A percentile compares a stretch with the other conserved stretches of the same genome.
These are phyloP conservation scores for Halocynthia roretzi DNA, from an alignment of 23 tunicate species.

Conservation along the genomic window DNA sequence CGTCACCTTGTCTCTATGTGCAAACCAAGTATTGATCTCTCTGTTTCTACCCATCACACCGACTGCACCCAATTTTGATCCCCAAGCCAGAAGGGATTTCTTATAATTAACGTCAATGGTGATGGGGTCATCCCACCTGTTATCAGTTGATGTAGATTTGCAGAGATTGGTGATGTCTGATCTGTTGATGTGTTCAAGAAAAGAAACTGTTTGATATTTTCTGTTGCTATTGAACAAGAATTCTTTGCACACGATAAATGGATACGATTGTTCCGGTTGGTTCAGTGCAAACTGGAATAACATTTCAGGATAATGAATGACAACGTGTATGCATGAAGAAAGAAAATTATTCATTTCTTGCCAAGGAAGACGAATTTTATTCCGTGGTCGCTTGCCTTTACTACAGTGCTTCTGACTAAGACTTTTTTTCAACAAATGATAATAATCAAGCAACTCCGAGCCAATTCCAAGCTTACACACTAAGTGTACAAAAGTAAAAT, in stretches of 20 bases:
- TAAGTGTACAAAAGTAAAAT: background rate
- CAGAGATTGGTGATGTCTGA: no score
- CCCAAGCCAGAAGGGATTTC: background rate
- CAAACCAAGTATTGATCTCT: conserved; percentile 7
- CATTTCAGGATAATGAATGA: conserved; percentile 13
- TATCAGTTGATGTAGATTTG: no score
- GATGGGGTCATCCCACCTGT: no score
- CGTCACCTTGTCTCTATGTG: conserved; percentile 9
- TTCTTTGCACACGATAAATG: background rate
- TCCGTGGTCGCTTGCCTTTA: background rate
- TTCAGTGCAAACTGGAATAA: conserved; percentile 14
- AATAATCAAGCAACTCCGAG: conserved; percentile 1
- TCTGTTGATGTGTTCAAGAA: no score
- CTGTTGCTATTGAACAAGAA: no score
- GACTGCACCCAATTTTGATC: conserved; percentile 4
- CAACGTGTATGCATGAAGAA: background rate
- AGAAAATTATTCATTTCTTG: conserved; percentile 12
- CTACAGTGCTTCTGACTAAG: background rate
- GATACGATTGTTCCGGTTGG: background rate
- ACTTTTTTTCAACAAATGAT: background rate
- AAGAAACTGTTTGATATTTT: no score
- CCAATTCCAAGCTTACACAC: conserved; percentile 24
- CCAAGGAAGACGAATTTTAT: background rate
- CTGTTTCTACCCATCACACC: background rate
- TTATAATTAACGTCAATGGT: no score